A percentile compares a stretch with the other conserved stretches of the same genome.
These are phyloP conservation scores for Diadema setosum DNA, from an alignment of 35 echinoderm and acorn worm species.

Conservation along the genomic window DNA sequence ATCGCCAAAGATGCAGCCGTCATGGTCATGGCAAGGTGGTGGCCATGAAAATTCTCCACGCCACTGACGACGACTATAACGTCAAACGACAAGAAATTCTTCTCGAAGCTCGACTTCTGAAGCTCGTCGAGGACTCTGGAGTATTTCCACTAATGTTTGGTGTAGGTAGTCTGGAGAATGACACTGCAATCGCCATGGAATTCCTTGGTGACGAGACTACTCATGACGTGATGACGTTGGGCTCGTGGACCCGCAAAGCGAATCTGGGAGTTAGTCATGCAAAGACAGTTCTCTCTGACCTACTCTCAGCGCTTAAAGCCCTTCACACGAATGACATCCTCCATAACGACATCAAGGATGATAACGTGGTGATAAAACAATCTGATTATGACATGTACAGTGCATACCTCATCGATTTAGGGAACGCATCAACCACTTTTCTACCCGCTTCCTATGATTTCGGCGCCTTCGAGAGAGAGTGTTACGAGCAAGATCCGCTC, in stretches of 20 bases:
- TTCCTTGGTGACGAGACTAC: not conserved
- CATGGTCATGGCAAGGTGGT: not conserved
- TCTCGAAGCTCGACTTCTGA: not conserved
- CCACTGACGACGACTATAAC: not conserved
- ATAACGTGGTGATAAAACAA: not conserved
- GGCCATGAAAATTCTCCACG: not conserved
- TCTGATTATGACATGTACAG: not conserved
- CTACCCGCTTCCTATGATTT: not conserved
- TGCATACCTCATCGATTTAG: not conserved
- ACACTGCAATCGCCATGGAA: not conserved
- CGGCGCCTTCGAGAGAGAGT: not conserved
- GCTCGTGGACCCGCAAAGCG: not conserved
- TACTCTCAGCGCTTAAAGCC: not conserved
- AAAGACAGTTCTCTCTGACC: not conserved
- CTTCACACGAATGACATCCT: not conserved
- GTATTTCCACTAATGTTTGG: not conserved
- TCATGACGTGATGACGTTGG: not conserved
- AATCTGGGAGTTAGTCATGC: not conserved
- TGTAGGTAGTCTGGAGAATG: not conserved
- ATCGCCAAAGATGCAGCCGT: not conserved
- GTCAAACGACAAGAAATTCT: not conserved
- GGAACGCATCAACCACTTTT: not conserved
- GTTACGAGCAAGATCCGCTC: not conserved
- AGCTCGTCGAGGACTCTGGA: not conserved
- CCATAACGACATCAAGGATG: not conserved